Evolutionary conservation across 2,888 invertebrate species (phyloP).

Genomic region (Germaria angustata): DNA sequence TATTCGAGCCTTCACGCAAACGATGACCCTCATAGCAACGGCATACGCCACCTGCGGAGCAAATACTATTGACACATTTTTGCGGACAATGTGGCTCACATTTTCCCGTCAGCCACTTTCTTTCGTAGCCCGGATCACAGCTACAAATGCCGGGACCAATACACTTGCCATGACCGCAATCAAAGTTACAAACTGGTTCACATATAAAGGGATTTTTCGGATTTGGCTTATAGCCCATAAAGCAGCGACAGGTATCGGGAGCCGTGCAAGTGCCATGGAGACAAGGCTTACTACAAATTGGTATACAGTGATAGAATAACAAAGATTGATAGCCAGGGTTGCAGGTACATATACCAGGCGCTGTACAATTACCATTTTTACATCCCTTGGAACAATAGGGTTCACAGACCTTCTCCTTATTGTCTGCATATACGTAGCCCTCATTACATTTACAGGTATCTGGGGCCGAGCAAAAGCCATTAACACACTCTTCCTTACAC

Average conservation of each 20-base stretch:
- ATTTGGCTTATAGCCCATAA: constrained; percentile 77
- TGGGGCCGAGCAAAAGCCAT: constrained; percentile 79
- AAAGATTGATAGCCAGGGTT: constrained; percentile 74
- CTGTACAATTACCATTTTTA: constrained; percentile 79
- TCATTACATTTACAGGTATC: constrained; percentile 77
- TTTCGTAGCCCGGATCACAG: constrained; percentile 75
- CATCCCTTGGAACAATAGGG: constrained; percentile 74
- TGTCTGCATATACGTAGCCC: constrained; percentile 73
- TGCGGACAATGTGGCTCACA: constrained; percentile 76
- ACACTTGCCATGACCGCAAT: constrained; percentile 75
- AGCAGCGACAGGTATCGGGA: constrained; percentile 81
- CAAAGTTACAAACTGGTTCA: constrained; percentile 75
- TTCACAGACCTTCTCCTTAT: constrained; percentile 74
- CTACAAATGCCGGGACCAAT: constrained; percentile 76
- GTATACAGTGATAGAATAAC: constrained; percentile 73
- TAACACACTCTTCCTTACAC: constrained; percentile 73
- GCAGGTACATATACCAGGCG: constrained; percentile 78
- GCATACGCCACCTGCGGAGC: constrained; percentile 81
- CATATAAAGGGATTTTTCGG: constrained; percentile 69
- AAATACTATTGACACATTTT: constrained; percentile 79
- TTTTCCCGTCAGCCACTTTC: constrained; percentile 74
- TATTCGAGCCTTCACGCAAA: constrained; percentile 71
- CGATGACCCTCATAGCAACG: constrained; percentile 81
- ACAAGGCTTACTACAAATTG: constrained; percentile 74
- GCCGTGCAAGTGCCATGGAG: constrained; percentile 75